These are phyloP conservation scores for Oriolus oriolus DNA, from an alignment of 2,113 vertebrate species.

Conservation along the genomic window DNA sequence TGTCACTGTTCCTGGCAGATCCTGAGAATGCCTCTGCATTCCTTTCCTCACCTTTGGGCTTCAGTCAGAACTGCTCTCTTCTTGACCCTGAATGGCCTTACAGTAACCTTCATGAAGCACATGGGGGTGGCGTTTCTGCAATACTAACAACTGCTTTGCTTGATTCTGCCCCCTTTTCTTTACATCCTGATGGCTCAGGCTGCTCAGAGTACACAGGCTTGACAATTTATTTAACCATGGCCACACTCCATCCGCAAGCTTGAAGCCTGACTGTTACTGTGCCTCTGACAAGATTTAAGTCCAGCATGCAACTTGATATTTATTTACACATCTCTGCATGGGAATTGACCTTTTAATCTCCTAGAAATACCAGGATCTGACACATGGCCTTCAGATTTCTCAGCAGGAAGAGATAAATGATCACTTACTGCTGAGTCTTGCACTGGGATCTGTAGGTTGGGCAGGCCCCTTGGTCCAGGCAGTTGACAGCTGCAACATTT, in stretches of 20 bases:
- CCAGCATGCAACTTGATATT: not conserved
- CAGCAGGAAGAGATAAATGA: not conserved
- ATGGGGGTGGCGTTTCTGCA: not conserved
- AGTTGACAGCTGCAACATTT: not conserved
- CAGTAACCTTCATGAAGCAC: not conserved
- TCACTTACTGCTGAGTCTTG: not conserved
- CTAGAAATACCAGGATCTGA: not conserved
- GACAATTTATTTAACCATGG: not conserved
- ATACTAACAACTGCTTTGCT: not conserved
- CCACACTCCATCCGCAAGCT: not conserved
- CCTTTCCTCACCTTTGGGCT: not conserved
- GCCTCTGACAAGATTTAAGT: not conserved
- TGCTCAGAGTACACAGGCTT: not conserved
- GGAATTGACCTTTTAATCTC: not conserved
- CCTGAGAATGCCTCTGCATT: not conserved
- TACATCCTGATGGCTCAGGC: not conserved
- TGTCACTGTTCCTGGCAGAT: not conserved
- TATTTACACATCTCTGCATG: not conserved
- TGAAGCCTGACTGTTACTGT: not conserved
- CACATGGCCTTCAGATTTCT: not conserved
- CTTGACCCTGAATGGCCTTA: not conserved
- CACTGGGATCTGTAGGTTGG: not conserved
- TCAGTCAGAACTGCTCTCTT: not conserved
- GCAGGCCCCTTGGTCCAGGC: not conserved
- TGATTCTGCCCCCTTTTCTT: accelerated